These are phyloP conservation scores for Pseudomyrmex sp. DNA, from an alignment of 1,140 invertebrate genomes.

Conservation along the genomic window DNA sequence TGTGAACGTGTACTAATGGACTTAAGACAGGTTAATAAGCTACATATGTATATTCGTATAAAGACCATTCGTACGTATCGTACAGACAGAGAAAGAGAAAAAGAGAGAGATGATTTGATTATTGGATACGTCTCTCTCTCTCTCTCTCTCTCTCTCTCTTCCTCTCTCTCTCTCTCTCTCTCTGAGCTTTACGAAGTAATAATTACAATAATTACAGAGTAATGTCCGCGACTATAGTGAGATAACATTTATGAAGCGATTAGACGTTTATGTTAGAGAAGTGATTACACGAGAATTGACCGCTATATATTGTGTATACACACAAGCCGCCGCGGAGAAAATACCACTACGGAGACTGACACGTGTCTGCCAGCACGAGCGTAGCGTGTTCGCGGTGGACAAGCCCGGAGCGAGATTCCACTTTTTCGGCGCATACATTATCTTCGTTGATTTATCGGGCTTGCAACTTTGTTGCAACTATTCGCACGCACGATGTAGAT, in stretches of 20 bases:
- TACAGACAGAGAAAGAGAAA: background rate
- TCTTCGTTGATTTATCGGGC: conserved; percentile 48
- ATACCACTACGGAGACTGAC: conserved; percentile 22
- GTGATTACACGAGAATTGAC: background rate
- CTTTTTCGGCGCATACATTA: conserved; percentile 51
- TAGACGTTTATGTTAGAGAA: background rate
- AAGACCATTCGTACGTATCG: background rate
- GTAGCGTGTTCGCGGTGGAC: conserved; percentile 39
- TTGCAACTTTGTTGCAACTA: conserved; percentile 37
- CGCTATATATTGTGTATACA: background rate
- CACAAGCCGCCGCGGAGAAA: background rate
- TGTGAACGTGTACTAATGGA: conserved; percentile 53
- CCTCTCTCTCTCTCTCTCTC: background rate
- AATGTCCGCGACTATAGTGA: background rate
- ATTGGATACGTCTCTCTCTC: background rate
- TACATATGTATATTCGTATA: conserved; percentile 1
- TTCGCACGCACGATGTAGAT: conserved; percentile 44
- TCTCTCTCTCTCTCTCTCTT: background rate
- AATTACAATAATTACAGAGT: background rate
- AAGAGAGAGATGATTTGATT: background rate
- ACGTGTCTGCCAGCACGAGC: conserved; percentile 43
- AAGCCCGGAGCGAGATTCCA: conserved; percentile 35
- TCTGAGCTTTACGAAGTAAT: background rate
- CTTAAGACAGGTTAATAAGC: conserved; percentile 58
- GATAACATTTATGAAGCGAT: background rate